Base-by-base conservation (phyloP, 2,113 vertebrate genomes). In the Coryphaenoides rupestris region DNA sequence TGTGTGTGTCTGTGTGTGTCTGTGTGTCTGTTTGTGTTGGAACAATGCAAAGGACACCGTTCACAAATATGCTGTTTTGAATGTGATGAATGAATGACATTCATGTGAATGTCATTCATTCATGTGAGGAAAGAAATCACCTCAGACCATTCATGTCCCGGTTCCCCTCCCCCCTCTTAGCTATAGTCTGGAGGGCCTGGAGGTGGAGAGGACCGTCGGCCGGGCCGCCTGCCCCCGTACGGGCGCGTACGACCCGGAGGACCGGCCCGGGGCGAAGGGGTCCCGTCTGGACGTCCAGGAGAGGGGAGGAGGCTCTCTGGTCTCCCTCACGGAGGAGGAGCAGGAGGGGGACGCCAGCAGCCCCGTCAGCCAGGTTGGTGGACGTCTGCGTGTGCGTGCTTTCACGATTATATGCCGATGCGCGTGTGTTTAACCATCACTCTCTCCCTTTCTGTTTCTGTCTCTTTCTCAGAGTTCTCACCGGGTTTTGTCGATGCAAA, bases 171-270 rank as follows among this genome's bases (percentile, higher is more conserved):
- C 61, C 1, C 54, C 1, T 16, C n/a, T 76, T 70, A 95, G 94
- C 91, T 95, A 93, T 87, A 97, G 95, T 78, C 82, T 97, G 5
- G 95, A 97, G 84, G 93, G 93, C 63, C 89, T 97, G 69, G 75
- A 89, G 17, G 90, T 86, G 53, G 91, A 86, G 21, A 56, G 76
- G 46, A 72, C 75, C 7, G 85, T 28, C 16, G 86, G 63, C 50
- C 89, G 86, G 60, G 72, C 84, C 0, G 65, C 85, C 0, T 63
- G 60, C 15, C 55, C 83, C 3, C 67, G 79, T 19, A 63, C 89
- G 23, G 88, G 83, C 33, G 56, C 73, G 1, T 60, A 67, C 45
- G 73, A 88, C 22, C 87, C 80, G 59, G 90, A 90, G 3, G 81
- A 86, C n/a, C 66, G 77, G 24, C 65, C 65, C 16, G 69, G 85